A percentile compares a stretch with the other conserved stretches of the same genome.
Conservation (phyloP, 2,888 invertebrate species). For the Erynnis tages region DNA sequence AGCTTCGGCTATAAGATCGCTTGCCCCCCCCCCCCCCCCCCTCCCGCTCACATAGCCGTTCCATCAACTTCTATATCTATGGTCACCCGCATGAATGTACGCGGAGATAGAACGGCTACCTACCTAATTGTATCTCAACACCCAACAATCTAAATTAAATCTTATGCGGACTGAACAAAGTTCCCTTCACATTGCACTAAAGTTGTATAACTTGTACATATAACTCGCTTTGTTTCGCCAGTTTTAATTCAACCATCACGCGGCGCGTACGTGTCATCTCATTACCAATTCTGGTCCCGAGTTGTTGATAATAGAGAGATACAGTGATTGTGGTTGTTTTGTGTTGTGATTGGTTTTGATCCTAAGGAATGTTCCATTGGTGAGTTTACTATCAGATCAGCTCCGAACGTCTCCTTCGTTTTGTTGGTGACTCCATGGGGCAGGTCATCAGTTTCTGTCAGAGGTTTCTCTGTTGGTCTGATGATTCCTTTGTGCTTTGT, state of each 20-base stretch:
- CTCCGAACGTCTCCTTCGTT: constrained; percentile 24
- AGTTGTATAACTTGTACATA: background rate
- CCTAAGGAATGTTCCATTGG: constrained; percentile 8
- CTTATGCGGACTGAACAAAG: background rate
- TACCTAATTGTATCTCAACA: constrained; percentile 1
- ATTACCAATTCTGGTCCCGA: constrained; percentile 7
- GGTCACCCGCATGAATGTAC: no score
- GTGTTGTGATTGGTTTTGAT: constrained; percentile 8
- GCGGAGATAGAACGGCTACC: background rate
- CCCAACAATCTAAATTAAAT: background rate
- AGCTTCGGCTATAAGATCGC: no score
- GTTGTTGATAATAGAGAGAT: constrained; percentile 14
- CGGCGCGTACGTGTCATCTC: constrained; percentile 19
- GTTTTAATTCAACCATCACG: constrained; percentile 17
- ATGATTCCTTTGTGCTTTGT: constrained; percentile 1
- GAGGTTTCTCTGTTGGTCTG: background rate
- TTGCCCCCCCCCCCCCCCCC: no score
- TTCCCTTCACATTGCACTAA: background rate
- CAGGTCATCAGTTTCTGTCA: constrained; percentile 28
- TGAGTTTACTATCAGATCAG: constrained; percentile 5
- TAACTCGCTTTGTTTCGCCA: background rate
- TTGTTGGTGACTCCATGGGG: constrained; percentile 29
- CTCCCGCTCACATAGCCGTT: no score
- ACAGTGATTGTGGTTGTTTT: constrained; percentile 14
- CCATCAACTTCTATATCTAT: no score